phyloP scores from a whole-genome alignment of 2,888 invertebrate species.

The Ligdia adustata region DNA sequence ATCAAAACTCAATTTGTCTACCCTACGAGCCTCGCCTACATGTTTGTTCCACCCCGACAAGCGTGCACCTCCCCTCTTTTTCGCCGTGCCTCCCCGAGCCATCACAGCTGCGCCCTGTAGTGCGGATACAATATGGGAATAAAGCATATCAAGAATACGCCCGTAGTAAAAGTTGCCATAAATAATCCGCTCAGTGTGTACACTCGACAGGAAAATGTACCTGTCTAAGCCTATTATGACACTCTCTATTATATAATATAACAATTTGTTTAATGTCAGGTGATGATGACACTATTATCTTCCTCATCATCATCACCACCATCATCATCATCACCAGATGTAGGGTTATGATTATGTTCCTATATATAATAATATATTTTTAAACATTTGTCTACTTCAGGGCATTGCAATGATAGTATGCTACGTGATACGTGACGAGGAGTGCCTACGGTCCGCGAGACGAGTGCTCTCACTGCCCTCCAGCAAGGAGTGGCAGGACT shows the following conservation, averaged over 20 bases:
- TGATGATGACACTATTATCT: too few species aligned
- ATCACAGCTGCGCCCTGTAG: too few species aligned
- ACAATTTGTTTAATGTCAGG: not conserved
- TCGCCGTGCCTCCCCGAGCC: too few species aligned
- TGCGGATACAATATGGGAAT: too few species aligned
- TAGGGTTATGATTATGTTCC: too few species aligned
- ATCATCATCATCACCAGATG: too few species aligned
- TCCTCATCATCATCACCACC: too few species aligned
- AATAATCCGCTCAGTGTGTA: not conserved
- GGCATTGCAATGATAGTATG: constrained; percentile 84
- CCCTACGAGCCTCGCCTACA: too few species aligned
- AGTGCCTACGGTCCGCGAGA: constrained; percentile 71
- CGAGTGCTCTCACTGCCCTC: constrained; percentile 61
- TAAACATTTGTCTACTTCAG: too few species aligned
- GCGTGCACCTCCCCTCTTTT: too few species aligned
- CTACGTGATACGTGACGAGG: constrained; percentile 85
- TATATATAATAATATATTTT: too few species aligned
- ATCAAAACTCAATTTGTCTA: not conserved
- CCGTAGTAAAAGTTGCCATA: not conserved
- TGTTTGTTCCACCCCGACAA: too few species aligned
- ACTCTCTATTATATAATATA: not conserved
- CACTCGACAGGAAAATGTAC: constrained; percentile 1
- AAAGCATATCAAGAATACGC: constrained; percentile 4
- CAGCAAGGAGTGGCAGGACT: constrained; percentile 74
- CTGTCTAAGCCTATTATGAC: not conserved